Evolutionary conservation across 2,888 invertebrate species (phyloP).

Genomic region (Lasioglossum vierecki): DNA sequence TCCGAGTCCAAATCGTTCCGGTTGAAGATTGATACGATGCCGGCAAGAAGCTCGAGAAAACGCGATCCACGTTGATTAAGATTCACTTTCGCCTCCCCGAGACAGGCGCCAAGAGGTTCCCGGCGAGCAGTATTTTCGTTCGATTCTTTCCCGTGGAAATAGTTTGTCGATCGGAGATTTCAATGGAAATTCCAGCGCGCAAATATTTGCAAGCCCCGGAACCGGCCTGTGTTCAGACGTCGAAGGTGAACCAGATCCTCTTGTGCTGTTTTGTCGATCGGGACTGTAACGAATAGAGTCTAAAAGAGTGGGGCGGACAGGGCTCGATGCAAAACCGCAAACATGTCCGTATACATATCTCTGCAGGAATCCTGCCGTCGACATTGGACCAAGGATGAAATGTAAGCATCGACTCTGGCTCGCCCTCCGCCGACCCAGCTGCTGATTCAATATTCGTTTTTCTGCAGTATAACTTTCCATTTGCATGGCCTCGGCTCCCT

Average conservation of each 20-base stretch:
- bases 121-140: neutral
- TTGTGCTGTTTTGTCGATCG: constrained; percentile 45
- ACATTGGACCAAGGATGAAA: constrained; percentile 74
- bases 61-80: neutral
- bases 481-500: constrained; percentile 73
- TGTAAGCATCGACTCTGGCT: constrained; percentile 76
- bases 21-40: neutral
- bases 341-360: constrained; percentile 59
- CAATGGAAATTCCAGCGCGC: constrained; percentile 26
- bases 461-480: constrained; percentile 82
- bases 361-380: constrained; percentile 64
- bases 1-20: neutral
- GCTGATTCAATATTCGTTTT: constrained; percentile 83
- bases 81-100: neutral
- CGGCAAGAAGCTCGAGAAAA: neutral
- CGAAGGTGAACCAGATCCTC: constrained; percentile 44
- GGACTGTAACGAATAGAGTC: constrained; percentile 50
- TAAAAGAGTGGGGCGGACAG: constrained; percentile 41
- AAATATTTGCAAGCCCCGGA: constrained; percentile 43
- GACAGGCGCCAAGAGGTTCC: neutral
- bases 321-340: constrained; percentile 65
- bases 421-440: constrained; percentile 71
- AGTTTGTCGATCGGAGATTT: constrained; percentile 40
- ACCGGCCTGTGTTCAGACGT: constrained; percentile 34
- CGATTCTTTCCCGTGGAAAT: neutral